These are phyloP conservation scores for Gorsachius magnificus DNA, from an alignment of 2,797 vertebrate species.

Conservation along the genomic window DNA sequence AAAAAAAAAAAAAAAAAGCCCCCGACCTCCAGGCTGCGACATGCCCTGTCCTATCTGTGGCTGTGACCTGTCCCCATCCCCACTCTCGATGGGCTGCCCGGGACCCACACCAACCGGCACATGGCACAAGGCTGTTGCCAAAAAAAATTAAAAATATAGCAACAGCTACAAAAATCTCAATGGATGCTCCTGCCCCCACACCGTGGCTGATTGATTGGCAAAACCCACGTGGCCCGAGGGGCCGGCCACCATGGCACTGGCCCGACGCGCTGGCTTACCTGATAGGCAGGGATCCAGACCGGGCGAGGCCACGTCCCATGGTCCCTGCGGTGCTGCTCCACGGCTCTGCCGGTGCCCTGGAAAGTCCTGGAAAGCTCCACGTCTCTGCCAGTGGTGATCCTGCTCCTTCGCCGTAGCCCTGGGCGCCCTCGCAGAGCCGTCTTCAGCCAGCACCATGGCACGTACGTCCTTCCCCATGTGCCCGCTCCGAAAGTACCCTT, in stretches of 20 bases:
- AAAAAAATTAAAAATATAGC: no score
- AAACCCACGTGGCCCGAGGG: rapidly evolving
- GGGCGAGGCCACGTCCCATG: neutral
- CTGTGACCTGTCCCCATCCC: neutral
- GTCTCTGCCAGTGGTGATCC: rapidly evolving
- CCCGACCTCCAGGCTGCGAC: neutral
- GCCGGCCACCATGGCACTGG: neutral
- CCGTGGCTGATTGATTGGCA: neutral
- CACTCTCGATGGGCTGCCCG: rapidly evolving
- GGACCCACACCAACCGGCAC: rapidly evolving
- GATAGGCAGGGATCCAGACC: neutral
- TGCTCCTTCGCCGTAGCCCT: rapidly evolving
- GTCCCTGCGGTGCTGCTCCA: neutral
- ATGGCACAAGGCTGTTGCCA: rapidly evolving
- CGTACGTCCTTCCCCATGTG: rapidly evolving
- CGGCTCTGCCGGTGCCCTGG: neutral
- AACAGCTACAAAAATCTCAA: neutral
- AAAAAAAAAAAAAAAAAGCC: neutral
- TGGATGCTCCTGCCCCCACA: neutral
- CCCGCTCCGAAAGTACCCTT: rapidly evolving
- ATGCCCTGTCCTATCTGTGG: neutral
- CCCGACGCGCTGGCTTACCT: neutral
- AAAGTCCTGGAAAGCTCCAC: no score
- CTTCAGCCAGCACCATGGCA: rapidly evolving
- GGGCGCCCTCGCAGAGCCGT: rapidly evolving